Base-by-base conservation (phyloP, 2,888 invertebrate species). In the Philonicus albiceps region DNA sequence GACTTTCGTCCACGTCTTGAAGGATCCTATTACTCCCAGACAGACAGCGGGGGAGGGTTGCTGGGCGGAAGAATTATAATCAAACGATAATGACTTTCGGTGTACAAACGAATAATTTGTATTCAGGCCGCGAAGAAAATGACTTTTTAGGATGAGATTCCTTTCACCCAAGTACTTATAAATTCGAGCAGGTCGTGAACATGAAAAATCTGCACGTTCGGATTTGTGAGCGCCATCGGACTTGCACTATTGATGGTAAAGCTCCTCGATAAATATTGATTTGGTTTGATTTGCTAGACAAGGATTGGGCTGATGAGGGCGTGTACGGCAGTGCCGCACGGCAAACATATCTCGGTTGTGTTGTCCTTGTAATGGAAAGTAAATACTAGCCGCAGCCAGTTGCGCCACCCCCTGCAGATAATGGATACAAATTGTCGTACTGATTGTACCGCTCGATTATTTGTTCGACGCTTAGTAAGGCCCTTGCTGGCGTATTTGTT, bases 261-360 rank as follows among this genome's bases (percentile, higher is more conserved):
- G 83, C 83, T 83, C 83, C 83, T 64, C 83, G n/a, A 83, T 83
- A 83, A 83, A 83, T 83, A 83, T 83, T 83, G 83, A 83, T 83
- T 83, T 83, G 83, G 72, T 83, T 83, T 83, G 83, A 83, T 83
- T 83, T 83, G 83, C 64, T 83, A 83, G 55, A 83, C 64, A 37
- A 34, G 11, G 72, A 37, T 30, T 34, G 16, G 34, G n/a, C 80
- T 27, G 34, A 72, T 37, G 19, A 19, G 72, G 64, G 40, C 31
- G 37, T 16, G 30, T 37, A 8, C 19, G 27, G 43, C 40, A 43
- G 19, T 72, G n/a, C 31, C 11, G 34, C 37, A 81, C 34, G 8
- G 83, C 37, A 83, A 83, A 83, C 72, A 83, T 83, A 16, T 83
- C 83, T 80, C 64, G 64, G 55, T 5, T 22, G 34, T 55, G 83